Percentiles rank a stretch among this genome's conserved stretches.
phyloP scores from a whole-genome alignment of 1,140 invertebrate species.

The Magallana gigas region DNA sequence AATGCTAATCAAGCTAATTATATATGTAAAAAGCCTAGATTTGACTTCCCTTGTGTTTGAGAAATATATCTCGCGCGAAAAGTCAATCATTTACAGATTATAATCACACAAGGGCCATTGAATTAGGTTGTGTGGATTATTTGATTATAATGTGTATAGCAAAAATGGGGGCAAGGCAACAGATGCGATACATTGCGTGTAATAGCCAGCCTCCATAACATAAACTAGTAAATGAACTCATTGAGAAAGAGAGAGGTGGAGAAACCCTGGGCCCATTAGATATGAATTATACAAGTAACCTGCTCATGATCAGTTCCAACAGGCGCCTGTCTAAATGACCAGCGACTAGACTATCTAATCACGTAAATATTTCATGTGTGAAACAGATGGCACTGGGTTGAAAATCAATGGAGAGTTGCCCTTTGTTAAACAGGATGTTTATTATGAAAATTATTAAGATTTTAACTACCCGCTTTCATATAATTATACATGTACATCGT shows the following conservation, averaged over 20 bases:
- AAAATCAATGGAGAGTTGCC: too few relatives aligned
- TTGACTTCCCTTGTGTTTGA: not conserved
- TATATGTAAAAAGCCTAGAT: not conserved
- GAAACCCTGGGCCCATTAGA: not conserved
- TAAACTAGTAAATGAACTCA: not conserved
- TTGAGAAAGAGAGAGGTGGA: not conserved
- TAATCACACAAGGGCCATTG: not conserved
- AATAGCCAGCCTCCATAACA: not conserved
- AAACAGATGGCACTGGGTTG: not conserved
- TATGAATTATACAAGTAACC: not conserved
- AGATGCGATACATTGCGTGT: too few relatives aligned
- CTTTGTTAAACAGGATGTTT: too few relatives aligned
- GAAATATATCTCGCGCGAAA: not conserved
- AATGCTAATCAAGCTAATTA: not conserved
- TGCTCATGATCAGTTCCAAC: not conserved
- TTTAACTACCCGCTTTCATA: too few relatives aligned
- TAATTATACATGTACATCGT: too few relatives aligned
- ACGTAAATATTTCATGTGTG: not conserved
- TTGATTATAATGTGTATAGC: not conserved
- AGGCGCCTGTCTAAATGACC: constrained; percentile 8
- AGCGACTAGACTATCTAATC: not conserved
- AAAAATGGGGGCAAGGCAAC: not conserved
- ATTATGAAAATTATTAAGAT: too few relatives aligned
- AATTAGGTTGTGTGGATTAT: not conserved
- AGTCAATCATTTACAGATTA: not conserved